These are phyloP conservation scores for Apotomis turbidana DNA, from an alignment of 2,888 invertebrate genomes.

Conservation along the genomic window DNA sequence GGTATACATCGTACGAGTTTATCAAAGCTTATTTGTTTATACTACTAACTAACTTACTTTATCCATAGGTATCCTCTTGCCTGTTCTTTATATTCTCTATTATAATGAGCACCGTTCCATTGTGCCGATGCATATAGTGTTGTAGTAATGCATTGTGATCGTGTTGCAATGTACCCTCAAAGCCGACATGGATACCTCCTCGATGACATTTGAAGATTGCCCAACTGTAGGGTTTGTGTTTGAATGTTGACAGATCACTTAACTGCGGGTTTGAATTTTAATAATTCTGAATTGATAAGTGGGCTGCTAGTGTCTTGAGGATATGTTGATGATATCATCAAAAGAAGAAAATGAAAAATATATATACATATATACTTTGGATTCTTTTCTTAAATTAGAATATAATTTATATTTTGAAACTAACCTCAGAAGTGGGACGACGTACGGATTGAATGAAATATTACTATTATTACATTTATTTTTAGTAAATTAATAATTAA, in stretches of 20 bases:
- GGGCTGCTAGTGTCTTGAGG: too few relatives aligned
- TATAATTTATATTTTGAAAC: too few relatives aligned
- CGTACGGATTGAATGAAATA: too few relatives aligned
- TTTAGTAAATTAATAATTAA: too few relatives aligned
- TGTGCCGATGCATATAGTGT: neutral
- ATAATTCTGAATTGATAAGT: neutral
- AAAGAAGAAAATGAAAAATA: too few relatives aligned
- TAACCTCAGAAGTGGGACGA: too few relatives aligned
- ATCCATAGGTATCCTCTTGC: neutral
- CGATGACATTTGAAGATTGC: constrained; percentile 49
- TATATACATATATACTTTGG: too few relatives aligned
- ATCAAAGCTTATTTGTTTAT: too few relatives aligned
- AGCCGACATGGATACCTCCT: constrained; percentile 42
- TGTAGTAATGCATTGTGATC: constrained; percentile 34
- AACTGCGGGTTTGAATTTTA: neutral
- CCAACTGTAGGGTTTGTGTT: constrained; percentile 40
- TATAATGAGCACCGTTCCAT: neutral
- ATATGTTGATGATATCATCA: too few relatives aligned
- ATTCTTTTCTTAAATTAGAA: too few relatives aligned
- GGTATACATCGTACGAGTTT: too few relatives aligned
- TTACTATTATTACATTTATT: too few relatives aligned
- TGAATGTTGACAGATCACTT: constrained; percentile 30
- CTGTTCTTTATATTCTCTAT: neutral
- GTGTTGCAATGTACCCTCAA: constrained; percentile 39
- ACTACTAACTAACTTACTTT: neutral